A percentile compares a stretch with the other conserved stretches of the same genome.
phyloP scores from a whole-genome alignment of 1,140 invertebrate genomes.

The Megalopta genalis region DNA sequence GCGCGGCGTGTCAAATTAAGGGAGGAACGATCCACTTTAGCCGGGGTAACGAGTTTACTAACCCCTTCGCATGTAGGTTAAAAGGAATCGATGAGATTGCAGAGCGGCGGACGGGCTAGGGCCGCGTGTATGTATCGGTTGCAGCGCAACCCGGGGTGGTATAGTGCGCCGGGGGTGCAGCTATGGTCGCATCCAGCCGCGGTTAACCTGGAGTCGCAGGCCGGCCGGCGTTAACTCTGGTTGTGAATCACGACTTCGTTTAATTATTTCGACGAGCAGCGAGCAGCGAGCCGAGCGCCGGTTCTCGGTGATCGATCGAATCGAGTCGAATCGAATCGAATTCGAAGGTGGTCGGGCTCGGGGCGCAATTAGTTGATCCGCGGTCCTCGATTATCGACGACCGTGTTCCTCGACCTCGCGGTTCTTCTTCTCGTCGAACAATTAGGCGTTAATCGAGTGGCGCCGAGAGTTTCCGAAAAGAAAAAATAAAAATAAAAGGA shows the following conservation, averaged over 20 bases:
- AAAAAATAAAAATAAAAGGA: too few species aligned
- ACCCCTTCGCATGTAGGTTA: constrained; percentile 69
- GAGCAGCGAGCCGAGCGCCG: background rate
- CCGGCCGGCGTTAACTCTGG: constrained; percentile 28
- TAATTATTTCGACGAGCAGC: constrained; percentile 28
- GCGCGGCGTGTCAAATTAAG: background rate
- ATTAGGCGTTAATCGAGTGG: too few species aligned
- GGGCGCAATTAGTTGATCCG: background rate
- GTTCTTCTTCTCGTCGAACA: background rate
- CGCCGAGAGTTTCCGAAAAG: too few species aligned
- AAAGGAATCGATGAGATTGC: constrained; percentile 71
- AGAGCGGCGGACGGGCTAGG: constrained; percentile 41
- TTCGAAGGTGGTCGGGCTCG: background rate
- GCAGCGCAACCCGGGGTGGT: constrained; percentile 2
- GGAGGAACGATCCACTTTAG: constrained; percentile 36
- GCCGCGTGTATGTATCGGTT: constrained; percentile 56
- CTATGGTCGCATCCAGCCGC: constrained; percentile 28
- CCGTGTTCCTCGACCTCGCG: too few species aligned
- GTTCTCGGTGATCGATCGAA: background rate
- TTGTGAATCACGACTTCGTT: constrained; percentile 26
- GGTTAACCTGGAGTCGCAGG: constrained; percentile 37
- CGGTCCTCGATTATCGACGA: background rate
- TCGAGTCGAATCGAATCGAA: too few species aligned
- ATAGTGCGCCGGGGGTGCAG: constrained; percentile 16
- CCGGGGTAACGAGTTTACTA: constrained; percentile 69